A percentile compares a stretch with the other conserved stretches of the same genome.
These are phyloP conservation scores for Calameuta pallipes DNA, from an alignment of 2,888 invertebrate species.

Conservation along the genomic window DNA sequence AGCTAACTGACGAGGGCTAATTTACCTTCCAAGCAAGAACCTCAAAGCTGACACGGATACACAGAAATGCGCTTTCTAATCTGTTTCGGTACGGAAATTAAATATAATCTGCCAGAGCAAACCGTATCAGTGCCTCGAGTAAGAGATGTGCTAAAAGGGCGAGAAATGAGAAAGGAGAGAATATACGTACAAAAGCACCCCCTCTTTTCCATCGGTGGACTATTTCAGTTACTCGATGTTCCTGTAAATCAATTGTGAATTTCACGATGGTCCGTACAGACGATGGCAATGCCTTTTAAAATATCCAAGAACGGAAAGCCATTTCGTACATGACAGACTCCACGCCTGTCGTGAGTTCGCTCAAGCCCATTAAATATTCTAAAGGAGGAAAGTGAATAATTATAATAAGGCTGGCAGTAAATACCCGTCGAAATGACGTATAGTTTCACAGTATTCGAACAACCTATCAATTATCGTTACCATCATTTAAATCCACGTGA, in stretches of 20 bases:
- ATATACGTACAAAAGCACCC: not conserved
- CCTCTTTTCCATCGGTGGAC: not conserved
- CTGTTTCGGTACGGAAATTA: conserved; percentile 41
- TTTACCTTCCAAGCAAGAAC: conserved; percentile 38
- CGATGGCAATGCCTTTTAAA: not conserved
- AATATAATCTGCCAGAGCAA: conserved; percentile 34
- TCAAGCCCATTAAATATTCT: not conserved
- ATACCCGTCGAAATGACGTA: not conserved
- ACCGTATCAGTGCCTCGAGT: not conserved
- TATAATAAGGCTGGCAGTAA: not conserved
- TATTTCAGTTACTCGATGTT: not conserved
- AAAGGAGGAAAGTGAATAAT: not conserved
- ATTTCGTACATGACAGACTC: not conserved
- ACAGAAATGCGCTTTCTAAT: conserved; percentile 50
- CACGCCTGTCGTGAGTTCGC: not conserved
- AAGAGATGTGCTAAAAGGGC: not conserved
- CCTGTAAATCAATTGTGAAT: not conserved
- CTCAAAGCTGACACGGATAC: conserved; percentile 30
- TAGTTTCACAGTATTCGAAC: not conserved
- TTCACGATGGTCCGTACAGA: not conserved
- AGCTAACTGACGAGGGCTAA: conserved; percentile 60
- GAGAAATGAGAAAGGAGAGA: not conserved
- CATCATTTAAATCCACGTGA: not conserved
- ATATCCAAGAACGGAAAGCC: not conserved
- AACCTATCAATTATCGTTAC: not conserved